Conservation (phyloP, 2,888 invertebrate species). For the Gasteruption jaculator region DNA sequence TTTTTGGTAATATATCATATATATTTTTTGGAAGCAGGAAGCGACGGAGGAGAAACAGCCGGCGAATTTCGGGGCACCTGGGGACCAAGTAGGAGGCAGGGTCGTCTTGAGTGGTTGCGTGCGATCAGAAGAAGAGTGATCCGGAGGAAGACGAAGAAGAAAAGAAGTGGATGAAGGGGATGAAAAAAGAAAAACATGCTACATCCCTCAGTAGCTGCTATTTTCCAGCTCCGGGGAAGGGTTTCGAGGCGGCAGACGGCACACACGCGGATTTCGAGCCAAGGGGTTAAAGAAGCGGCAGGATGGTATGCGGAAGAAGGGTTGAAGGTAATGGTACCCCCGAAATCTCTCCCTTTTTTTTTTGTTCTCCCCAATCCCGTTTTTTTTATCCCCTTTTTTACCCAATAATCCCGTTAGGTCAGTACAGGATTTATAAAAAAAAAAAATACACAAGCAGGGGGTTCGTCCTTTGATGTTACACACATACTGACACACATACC, state of each 20-base stretch:
- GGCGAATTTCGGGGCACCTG: conserved; percentile 38
- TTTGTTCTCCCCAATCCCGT: too few relatives aligned
- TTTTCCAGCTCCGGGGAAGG: too few relatives aligned
- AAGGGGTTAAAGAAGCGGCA: neutral
- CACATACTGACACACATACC: too few relatives aligned
- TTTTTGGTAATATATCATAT: too few relatives aligned
- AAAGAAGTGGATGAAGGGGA: conserved; percentile 6
- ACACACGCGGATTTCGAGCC: neutral
- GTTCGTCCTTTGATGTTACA: too few relatives aligned
- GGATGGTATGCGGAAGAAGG: conserved; percentile 38
- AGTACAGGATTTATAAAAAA: too few relatives aligned
- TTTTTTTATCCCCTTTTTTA: too few relatives aligned
- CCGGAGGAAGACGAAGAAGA: conserved; percentile 10
- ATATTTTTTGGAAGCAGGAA: conserved; percentile 21
- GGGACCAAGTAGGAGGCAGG: conserved; percentile 25
- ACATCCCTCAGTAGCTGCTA: conserved; percentile 2
- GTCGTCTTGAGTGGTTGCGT: conserved; percentile 22
- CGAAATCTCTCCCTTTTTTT: conserved; percentile 23
- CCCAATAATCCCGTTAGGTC: too few relatives aligned
- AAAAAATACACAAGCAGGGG: too few relatives aligned
- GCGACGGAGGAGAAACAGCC: conserved; percentile 28
- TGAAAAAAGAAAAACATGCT: conserved; percentile 6
- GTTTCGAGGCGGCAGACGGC: conserved; percentile 17
- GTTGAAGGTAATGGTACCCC: conserved; percentile 32
- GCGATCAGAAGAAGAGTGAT: conserved; percentile 21